Base-by-base conservation (phyloP, 2,888 invertebrate genomes). In the Agapostemon virescens region DNA sequence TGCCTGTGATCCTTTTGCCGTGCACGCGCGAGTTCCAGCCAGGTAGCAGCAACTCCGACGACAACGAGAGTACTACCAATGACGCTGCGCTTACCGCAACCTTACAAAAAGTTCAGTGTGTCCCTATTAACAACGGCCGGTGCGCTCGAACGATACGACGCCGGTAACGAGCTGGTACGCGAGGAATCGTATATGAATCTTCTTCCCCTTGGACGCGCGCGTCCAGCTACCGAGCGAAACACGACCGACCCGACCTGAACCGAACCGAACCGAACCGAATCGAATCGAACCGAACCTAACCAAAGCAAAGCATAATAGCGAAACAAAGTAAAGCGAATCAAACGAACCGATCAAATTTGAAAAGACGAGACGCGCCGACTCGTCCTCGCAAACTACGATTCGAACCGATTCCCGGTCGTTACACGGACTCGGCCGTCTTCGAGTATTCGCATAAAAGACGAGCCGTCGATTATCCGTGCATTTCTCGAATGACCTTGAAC, bases 151-250 rank as follows among this genome's bases (percentile, higher is more conserved):
- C 89, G 88, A 89, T 88, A 87, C 86, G 86, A 85, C 20, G 75
- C 84, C 87, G 67, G 87, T 90, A 91, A 90, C 89, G 88, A 89
- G 87, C 89, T 80, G 89, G 89, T 90, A 90, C 88, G 85, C 80
- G 75, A 73, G 72, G 73, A 75, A 73, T 85, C 81, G 85, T 85
- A 88, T 88, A 88, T 88, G 88, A 89, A 88, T 86, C 87, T 87
- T 87, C 87, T 63, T 36, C n/a, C 30, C 61, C 33, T 15, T 55
- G 15, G 33, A 30, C 30, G 30, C 33, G n/a, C 42, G 40, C 26
- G 26, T 55, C 17, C 26, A n/a, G n/a, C 49, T 49, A 49, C 49
- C 49, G 49, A n/a, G n/a, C 49, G n/a, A 4, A 49, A 33, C 33
- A 2, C 2, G 5, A 33, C 5, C 33, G 33, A 33, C 2, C 33